A percentile compares a stretch with the other conserved stretches of the same genome.
phyloP scores from a whole-genome alignment of 2,113 vertebrate genomes.

The Neogobius melanostomus region DNA sequence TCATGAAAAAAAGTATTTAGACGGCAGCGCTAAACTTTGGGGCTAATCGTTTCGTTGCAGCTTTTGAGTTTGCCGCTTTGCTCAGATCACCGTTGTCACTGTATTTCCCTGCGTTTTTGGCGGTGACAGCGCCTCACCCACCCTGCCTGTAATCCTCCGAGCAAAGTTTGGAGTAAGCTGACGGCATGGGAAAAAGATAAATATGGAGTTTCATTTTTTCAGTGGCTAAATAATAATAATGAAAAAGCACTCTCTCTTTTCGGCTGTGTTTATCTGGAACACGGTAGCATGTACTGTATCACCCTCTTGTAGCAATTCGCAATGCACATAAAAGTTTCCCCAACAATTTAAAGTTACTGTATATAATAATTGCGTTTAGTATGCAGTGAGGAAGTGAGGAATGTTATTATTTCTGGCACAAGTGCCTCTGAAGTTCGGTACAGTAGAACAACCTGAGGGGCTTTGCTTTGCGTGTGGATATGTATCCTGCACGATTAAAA shows the following conservation, averaged over 20 bases:
- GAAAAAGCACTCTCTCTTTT: constrained; percentile 48
- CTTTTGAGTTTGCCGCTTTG: constrained; percentile 42
- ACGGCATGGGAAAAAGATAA: constrained; percentile 71
- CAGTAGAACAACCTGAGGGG: neutral
- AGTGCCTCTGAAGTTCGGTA: constrained; percentile 6
- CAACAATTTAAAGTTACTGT: neutral
- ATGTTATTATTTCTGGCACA: constrained; percentile 21
- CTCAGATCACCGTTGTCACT: constrained; percentile 60
- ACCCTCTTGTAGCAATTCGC: constrained; percentile 41
- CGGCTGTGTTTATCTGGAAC: constrained; percentile 50
- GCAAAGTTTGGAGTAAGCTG: constrained; percentile 71
- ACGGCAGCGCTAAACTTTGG: constrained; percentile 45
- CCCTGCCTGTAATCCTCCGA: constrained; percentile 67
- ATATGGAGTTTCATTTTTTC: constrained; percentile 71
- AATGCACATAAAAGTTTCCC: constrained; percentile 25
- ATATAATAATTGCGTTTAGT: neutral
- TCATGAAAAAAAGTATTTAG: constrained; percentile 54
- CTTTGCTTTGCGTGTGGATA: neutral
- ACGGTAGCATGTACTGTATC: constrained; percentile 28
- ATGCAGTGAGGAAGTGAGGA: neutral
- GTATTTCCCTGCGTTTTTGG: constrained; percentile 58
- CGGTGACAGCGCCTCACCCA: constrained; percentile 59
- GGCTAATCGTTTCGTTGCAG: constrained; percentile 59
- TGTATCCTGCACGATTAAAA: no score
- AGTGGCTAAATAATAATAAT: constrained; percentile 59